phyloP scores from a whole-genome alignment of 1,140 invertebrate genomes.

The Drosophila navojoa region DNA sequence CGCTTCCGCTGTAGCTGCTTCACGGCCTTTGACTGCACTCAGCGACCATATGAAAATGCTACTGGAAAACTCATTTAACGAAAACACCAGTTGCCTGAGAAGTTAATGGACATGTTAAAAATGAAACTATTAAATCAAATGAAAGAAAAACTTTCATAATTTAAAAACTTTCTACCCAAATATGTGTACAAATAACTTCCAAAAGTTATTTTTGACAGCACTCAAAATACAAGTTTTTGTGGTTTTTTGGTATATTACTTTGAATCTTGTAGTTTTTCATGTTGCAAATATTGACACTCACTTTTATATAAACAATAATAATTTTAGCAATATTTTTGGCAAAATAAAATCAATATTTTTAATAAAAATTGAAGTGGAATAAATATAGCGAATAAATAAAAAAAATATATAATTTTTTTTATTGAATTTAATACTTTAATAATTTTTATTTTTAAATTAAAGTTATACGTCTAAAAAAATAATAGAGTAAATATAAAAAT shows the following conservation, averaged over 20 bases:
- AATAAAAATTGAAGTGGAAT: too few relatives aligned
- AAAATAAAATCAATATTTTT: too few relatives aligned
- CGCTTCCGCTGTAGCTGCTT: constrained; percentile 17
- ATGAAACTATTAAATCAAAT: background rate
- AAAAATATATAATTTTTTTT: too few relatives aligned
- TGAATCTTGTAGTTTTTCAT: too few relatives aligned
- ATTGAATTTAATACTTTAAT: too few relatives aligned
- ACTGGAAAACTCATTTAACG: constrained; percentile 31
- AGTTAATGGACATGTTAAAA: background rate
- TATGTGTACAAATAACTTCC: background rate
- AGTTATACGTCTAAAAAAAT: too few relatives aligned
- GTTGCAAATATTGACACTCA: too few relatives aligned
- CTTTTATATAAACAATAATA: too few relatives aligned
- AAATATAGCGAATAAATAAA: too few relatives aligned
- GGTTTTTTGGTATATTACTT: background rate
- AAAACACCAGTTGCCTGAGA: constrained; percentile 21
- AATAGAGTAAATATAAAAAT: too few relatives aligned
- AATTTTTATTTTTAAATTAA: too few relatives aligned
- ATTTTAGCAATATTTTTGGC: too few relatives aligned
- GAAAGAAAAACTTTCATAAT: constrained; percentile 8
- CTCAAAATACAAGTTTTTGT: background rate
- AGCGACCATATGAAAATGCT: constrained; percentile 18
- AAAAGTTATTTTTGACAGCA: background rate
- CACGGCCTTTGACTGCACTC: constrained; percentile 10
- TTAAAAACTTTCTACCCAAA: background rate